Evolutionary conservation across 1,140 invertebrate species (phyloP), one percentile per base, ranked within the genome.

Genomic region (Drosophila oshimai): DNA sequence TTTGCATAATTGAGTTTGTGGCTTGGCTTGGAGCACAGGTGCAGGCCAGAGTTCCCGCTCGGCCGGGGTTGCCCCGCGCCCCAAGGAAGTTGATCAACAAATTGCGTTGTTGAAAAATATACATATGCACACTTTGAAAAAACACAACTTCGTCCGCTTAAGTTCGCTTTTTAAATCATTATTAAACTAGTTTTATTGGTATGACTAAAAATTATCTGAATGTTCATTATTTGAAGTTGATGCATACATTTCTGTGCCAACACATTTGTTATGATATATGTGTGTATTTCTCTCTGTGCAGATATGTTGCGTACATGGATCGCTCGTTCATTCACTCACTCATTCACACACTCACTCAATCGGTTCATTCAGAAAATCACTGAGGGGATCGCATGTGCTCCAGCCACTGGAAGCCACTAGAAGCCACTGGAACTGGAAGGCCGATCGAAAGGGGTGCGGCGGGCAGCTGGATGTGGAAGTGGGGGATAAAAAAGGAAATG

Each of bases 401-500:
- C 73, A 69, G 57, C 37, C 37, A 61, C 75, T 69, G 62, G 64
- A 65, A 51, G 76, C 76, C 57, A 60, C 49, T 64, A 51, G 57
- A 74, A 46, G 76, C 46, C 62, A 62, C 57, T 71, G 68, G 64
- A 60, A 53, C 41, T 47, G 17, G 45, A 33, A 34, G 22, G 17
- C 29, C 20, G n/a, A 36, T 34, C 33, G n/a, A 60, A 72, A 65
- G 67, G 80, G 80, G 80, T 79, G 79, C 78, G 74, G 69, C 69
- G 46, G 29, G 42, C 42, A 31, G 60, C 45, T 49, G 51, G 45
- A 55, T 28, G 47, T 57, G 73, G 55, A 61, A 50, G 72, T 76
- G 75, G 79, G 71, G 81, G 58, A 87, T 73, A 33, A 72, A 86
- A 87, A 87, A 87, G 81, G 81, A 87, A 87, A 87, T 87, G 81